Base-by-base conservation (phyloP, 2,113 vertebrate genomes). In the Peromyscus maniculatus region DNA sequence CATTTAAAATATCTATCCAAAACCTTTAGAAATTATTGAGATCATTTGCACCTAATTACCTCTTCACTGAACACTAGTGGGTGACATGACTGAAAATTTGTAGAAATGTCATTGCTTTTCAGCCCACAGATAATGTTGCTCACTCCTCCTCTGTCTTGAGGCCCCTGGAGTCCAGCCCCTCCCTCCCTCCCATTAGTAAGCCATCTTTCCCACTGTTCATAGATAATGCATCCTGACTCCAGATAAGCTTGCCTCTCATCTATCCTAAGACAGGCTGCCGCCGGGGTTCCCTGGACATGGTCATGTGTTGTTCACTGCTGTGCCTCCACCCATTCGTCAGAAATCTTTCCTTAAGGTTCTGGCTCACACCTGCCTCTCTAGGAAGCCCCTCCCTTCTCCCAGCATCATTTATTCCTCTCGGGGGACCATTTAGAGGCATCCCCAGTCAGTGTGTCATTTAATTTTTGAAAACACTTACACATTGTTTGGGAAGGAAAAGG, bases 21-120 rank as follows among this genome's bases (percentile, higher is more conserved):
- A 91, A 95, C 57, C 95, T 97, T 82, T 87, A 86, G 49, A 83
- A 96, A 91, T 90, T 87, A 24, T 93, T 31, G 94, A 74, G 95
- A 72, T 24, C 69, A 16, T 84, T 71, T 94, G 31, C 74, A 62
- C 67, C 49, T 64, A 74, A 83, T 94, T 83, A 94, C n/a, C 43
- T 74, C 64, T 69, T 92, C 49, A 28, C 9, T 90, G 82, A 94
- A 79, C 15, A 93, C 11, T 31, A 66, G 22, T 69, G 59, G 36
- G 46, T 96, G 57, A 91, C 22, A 69, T 79, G 55, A 59, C 52
- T 83, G 82, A 96, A 94, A 96, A 24, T 33, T 91, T 84, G 46
- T 31, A 89, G 74, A 96, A 94, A 91, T 95, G 67, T 21, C 84
- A 33, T 87, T 95, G 89, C 62, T 97, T 95, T 97, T 83, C 49